Evolutionary conservation across 2,888 invertebrate genomes (phyloP).

Genomic region (Hypselothyrea guttata): DNA sequence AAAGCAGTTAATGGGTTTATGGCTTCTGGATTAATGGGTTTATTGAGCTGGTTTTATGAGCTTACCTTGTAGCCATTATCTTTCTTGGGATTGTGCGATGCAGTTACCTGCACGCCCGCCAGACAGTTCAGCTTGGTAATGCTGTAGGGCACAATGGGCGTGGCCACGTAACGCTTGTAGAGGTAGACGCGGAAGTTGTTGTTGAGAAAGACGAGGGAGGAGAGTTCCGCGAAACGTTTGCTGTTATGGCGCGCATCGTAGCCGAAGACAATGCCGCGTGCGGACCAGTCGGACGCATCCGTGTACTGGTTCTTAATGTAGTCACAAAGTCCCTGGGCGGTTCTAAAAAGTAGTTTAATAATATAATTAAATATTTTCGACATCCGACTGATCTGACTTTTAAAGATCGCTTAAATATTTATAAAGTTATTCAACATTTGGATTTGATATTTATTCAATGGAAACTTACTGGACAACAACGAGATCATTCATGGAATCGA

Average conservation of each 20-base stretch:
- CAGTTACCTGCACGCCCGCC: conserved; percentile 96
- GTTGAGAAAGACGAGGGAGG: conserved; percentile 91
- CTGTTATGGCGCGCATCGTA: conserved; percentile 97
- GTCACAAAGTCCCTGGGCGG: conserved; percentile 93
- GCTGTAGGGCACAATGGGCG: conserved; percentile 96
- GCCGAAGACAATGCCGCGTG: conserved; percentile 92
- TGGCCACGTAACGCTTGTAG: conserved; percentile 91
- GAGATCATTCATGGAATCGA: conserved; percentile 96
- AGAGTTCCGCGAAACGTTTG: conserved; percentile 89
- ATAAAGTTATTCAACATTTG: too few relatives aligned
- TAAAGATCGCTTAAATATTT: too few relatives aligned
- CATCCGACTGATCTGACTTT: too few relatives aligned
- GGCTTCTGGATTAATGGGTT: background rate
- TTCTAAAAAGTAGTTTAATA: conserved; percentile 83
- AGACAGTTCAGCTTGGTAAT: conserved; percentile 88
- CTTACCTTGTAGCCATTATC: conserved; percentile 95
- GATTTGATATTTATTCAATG: background rate
- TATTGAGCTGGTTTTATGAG: background rate
- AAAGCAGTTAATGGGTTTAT: background rate
- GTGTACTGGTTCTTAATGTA: conserved; percentile 87
- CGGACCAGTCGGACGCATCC: conserved; percentile 82
- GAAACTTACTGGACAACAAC: conserved; percentile 90
- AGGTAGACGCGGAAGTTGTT: conserved; percentile 90
- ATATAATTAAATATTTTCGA: too few relatives aligned
- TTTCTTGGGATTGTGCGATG: conserved; percentile 97